Base-by-base conservation (phyloP, 2,888 invertebrate genomes). In the Sisyra nigra region DNA sequence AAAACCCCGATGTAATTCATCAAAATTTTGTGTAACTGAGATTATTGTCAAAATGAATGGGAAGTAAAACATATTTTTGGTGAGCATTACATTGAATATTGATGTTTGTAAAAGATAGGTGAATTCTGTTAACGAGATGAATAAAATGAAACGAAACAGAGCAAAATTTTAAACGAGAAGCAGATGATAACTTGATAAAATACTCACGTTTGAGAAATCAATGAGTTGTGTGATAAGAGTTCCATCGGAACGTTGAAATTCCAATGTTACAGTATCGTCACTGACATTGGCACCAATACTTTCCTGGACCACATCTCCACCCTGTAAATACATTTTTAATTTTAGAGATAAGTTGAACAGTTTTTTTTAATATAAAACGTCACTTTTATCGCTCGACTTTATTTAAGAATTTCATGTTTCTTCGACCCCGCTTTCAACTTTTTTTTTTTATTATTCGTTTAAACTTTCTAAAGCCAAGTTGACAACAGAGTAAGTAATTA, bases 251-350 rank as follows among this genome's bases (percentile, higher is more conserved):
- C 88, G 74, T 61, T 87, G 80, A 58, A 91, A 92, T 60, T 92
- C 88, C 54, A 94, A 66, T 29, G 76, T 81, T 50, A 94, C 83
- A 40, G 87, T 80, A 62, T 94, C 92, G 54, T 89, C 88, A 30
- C 81, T 83, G 48, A 88, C 80, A 65, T 94, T 93, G 42, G 92
- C 85, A 51, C 80, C 77, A 58, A 94, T 92, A 52, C 80, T 88
- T 67, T 94, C 92, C 59, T 86, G 84, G 56, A 92, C 76, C 51
- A 93, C 83, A 67, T 93, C 93, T 41, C 93, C 93, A 54, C 92
- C 93, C 86, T 91, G 66, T 29, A 68, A 65, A 51, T 24, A 24
- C 3, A 24, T 24, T 24, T 24, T 24, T 24, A 24, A 24, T 24
- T 24, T 24, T 24, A 24, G 24, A 24, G 24, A 24, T 24, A 24